Conservation (phyloP, 1,140 invertebrate species). For the Nephotettix cincticeps region DNA sequence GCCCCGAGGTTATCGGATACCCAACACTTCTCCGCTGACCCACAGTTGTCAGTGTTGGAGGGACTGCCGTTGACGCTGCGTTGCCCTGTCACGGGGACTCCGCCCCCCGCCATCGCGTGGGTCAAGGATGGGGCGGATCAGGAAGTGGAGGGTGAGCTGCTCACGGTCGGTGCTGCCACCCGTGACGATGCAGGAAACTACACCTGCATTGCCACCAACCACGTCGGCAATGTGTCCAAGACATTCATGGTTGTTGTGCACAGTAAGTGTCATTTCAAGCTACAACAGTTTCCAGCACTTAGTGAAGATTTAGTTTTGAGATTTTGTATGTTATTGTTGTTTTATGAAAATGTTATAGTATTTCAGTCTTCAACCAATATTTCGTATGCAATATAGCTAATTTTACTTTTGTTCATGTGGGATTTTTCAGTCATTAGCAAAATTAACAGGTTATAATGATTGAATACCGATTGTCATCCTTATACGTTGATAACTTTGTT, state of each 20-base stretch:
- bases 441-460: no score
- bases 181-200: slow-evolving; percentile 34
- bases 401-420: no score
- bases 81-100: slow-evolving; percentile 34
- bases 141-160: background rate
- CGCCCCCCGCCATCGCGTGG: slow-evolving; percentile 32
- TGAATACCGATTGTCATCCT: no score
- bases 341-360: no score
- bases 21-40: background rate
- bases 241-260: slow-evolving; percentile 24
- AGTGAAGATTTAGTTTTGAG: no score
- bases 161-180: background rate
- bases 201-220: slow-evolving; percentile 35
- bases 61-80: slow-evolving; percentile 33
- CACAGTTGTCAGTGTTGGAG: slow-evolving; percentile 21
- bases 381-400: no score
- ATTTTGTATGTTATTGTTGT: no score
- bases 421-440: no score
- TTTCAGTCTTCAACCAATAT: no score
- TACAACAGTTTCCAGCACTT: no score
- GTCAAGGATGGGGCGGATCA: slow-evolving; percentile 27
- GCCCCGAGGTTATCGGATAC: slow-evolving; percentile 30
- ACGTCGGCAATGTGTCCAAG: slow-evolving; percentile 30
- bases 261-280: no score
- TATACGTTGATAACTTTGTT: no score